Evolutionary conservation across 2,797 vertebrate genomes (phyloP).

Genomic region (Galagoides demidoff): DNA sequence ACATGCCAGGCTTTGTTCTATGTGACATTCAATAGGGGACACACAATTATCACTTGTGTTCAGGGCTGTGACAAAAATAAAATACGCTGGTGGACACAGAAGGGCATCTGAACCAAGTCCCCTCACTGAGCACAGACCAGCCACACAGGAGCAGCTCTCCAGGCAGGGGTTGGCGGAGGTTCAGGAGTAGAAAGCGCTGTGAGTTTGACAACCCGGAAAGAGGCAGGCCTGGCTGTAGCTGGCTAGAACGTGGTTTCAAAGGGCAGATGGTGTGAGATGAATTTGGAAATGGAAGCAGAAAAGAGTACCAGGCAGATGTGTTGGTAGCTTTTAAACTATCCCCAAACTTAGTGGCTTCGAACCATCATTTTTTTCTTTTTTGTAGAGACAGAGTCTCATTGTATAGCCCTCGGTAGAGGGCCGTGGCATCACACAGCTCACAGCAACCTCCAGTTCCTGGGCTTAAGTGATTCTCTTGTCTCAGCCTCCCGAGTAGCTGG

Average conservation of each 20-base stretch:
- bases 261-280: not conserved
- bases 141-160: no score
- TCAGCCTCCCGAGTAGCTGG: no score
- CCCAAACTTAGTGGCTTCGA: not conserved
- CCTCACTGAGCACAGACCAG: fast-evolving
- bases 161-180: fast-evolving
- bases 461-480: no score
- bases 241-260: no score
- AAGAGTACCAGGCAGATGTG: not conserved
- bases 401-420: no score
- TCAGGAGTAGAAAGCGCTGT: not conserved
- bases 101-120: not conserved
- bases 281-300: not conserved
- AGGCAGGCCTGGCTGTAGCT: not conserved
- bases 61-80: not conserved
- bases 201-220: not conserved
- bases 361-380: not conserved
- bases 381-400: no score
- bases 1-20: not conserved
- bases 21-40: not conserved
- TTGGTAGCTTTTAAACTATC: not conserved
- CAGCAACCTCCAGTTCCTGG: no score
- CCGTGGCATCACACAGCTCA: no score
- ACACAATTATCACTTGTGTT: not conserved
- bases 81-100: not conserved